Conservation (phyloP, 2,113 vertebrate species). For the Typhlomys cinereus region DNA sequence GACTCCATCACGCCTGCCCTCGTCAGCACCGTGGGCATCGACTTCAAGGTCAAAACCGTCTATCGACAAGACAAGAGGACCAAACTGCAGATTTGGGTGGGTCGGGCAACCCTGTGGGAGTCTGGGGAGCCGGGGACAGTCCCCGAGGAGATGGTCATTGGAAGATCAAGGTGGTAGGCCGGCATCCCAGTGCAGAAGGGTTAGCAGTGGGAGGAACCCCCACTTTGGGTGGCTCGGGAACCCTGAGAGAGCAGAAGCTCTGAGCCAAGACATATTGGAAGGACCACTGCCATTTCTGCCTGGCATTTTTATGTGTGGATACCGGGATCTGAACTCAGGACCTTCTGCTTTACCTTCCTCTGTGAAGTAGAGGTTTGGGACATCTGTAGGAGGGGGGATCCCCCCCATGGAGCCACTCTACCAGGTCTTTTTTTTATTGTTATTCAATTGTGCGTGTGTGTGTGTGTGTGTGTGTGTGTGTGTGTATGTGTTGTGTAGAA, state of each 20-base stretch:
- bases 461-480: no score
- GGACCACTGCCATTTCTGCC: not conserved
- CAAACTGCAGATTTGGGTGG: conserved; percentile 96
- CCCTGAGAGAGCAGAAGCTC: not conserved
- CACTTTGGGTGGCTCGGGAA: not conserved
- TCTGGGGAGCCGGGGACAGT: no score
- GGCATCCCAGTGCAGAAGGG: no score
- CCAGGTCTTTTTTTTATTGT: no score
- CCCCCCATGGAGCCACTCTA: not conserved
- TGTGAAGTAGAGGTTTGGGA: not conserved
- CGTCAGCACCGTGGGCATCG: conserved; percentile 95
- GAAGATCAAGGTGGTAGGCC: not conserved
- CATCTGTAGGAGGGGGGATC: no score
- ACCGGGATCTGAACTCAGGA: no score
- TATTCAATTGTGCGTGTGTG: no score
- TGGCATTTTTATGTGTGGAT: no score
- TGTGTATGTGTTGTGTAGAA: no score
- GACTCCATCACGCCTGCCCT: conserved; percentile 95
- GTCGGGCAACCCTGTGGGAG: rapidly evolving
- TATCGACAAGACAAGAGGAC: conserved; percentile 95
- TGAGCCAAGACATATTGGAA: not conserved
- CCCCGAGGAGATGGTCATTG: not conserved
- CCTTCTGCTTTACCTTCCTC: no score
- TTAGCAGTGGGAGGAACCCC: no score
- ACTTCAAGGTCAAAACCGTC: conserved; percentile 96